Percentiles rank a stretch among this genome's conserved stretches.
Evolutionary conservation across 2,888 invertebrate species (phyloP).

Genomic region (Glyphotaelius pellucidus): DNA sequence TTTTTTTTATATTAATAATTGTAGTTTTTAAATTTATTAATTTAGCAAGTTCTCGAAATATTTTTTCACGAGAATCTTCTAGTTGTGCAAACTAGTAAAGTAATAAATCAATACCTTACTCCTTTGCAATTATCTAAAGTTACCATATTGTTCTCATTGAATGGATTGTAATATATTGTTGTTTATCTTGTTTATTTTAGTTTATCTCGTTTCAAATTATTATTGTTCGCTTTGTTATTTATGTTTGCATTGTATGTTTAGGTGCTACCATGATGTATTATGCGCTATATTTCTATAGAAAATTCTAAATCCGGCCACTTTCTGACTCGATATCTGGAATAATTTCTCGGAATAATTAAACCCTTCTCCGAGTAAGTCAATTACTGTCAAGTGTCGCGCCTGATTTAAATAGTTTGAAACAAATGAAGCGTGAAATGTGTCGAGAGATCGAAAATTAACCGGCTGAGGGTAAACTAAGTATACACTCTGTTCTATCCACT

Average conservation of each 20-base stretch:
- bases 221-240: constrained; percentile 10
- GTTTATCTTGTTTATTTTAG: background rate
- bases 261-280: background rate
- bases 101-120: background rate
- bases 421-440: constrained; percentile 39
- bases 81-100: too few species aligned
- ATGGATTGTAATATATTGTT: background rate
- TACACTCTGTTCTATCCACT: background rate
- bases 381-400: constrained; percentile 35
- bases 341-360: constrained; percentile 20
- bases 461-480: background rate
- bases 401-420: constrained; percentile 38
- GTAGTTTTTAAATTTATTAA: too few species aligned
- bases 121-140: background rate
- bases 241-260: constrained; percentile 4
- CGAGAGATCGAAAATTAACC: constrained; percentile 19
- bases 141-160: background rate
- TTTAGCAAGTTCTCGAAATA: too few species aligned
- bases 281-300: background rate
- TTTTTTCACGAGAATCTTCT: too few species aligned
- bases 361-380: constrained; percentile 36
- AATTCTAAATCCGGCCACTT: background rate
- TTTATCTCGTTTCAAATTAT: background rate
- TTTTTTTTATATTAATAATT: too few species aligned
- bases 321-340: constrained; percentile 9